Evolutionary conservation across 2,888 invertebrate genomes (phyloP), one percentile per base, ranked within the genome.

Genomic region (Acholoe squamosa): DNA sequence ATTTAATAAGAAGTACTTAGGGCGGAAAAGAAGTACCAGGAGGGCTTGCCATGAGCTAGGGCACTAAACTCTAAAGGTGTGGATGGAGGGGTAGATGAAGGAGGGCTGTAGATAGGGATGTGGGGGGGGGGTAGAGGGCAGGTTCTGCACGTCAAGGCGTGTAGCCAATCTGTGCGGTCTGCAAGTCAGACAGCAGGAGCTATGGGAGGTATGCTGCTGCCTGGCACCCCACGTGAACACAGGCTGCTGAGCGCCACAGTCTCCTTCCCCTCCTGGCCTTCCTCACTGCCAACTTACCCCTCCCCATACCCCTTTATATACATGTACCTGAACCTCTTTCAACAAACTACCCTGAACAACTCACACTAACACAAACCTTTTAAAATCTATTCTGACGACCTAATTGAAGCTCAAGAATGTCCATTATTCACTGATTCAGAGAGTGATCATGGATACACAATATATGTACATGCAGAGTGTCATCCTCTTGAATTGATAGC

Each of bases 171-270:
- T 71, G 71, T 71, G 28, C 25, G 71, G 28, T 71, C 71, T 14
- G 71, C 71, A 25, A 71, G 71, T 28, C 28, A 14, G 71, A 14
- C 71, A 71, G 25, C 28, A 14, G 14, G 71, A 71, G 71, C 71
- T 71, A 71, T 71, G 71, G 71, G 71, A 71, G 31, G 71, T 71
- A 71, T 71, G 71, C 71, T 71, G 71, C 71, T 28, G 25, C 28
- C 71, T 71, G 71, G 71, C 71, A 71, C 28, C 28, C 71, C 28
- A 28, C 12, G 31, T 71, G 71, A 71, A 25, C 61, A 61, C n/a
- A 19, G 19, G 61, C n/a, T 61, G 7, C n/a, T 61, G 7, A n/a
- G 7, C 5, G 61, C 43, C 43, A 43, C 43, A 43, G 43, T 43
- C 43, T 43, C 43, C 43, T n/a, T 14, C 61, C 14, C 19, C 61